These are phyloP conservation scores for Lysandra coridon DNA, from an alignment of 2,888 invertebrate species.

Conservation along the genomic window DNA sequence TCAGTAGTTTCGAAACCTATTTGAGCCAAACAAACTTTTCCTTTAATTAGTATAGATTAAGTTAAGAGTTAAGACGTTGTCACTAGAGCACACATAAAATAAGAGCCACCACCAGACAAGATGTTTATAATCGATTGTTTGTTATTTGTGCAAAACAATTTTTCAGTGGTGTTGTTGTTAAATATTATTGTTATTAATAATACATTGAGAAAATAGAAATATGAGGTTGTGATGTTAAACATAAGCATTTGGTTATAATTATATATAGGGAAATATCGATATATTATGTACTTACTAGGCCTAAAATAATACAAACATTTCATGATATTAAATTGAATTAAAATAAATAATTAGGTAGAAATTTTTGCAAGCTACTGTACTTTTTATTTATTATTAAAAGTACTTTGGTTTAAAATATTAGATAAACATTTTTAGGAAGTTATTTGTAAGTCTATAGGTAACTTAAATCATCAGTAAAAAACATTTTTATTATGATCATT, in stretches of 20 bases:
- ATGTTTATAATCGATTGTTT: background rate
- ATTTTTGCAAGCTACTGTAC: background rate
- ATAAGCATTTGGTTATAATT: background rate
- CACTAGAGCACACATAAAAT: background rate
- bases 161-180: background rate
- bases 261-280: background rate
- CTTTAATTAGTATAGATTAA: background rate
- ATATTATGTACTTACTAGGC: no score
- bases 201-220: background rate
- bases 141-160: constrained; percentile 14
- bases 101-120: background rate
- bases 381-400: background rate
- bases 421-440: background rate
- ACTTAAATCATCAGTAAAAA: background rate
- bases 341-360: background rate
- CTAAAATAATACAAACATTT: background rate
- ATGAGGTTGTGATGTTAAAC: background rate
- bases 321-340: background rate
- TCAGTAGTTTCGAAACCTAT: background rate
- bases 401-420: background rate
- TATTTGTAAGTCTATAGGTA: background rate
- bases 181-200: constrained; percentile 21
- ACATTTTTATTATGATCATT: background rate
- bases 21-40: background rate
- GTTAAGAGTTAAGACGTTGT: background rate